Evolutionary conservation across 2,113 vertebrate species (phyloP), one percentile per base, ranked within the genome.

Genomic region (Anthoscopus minutus): DNA sequence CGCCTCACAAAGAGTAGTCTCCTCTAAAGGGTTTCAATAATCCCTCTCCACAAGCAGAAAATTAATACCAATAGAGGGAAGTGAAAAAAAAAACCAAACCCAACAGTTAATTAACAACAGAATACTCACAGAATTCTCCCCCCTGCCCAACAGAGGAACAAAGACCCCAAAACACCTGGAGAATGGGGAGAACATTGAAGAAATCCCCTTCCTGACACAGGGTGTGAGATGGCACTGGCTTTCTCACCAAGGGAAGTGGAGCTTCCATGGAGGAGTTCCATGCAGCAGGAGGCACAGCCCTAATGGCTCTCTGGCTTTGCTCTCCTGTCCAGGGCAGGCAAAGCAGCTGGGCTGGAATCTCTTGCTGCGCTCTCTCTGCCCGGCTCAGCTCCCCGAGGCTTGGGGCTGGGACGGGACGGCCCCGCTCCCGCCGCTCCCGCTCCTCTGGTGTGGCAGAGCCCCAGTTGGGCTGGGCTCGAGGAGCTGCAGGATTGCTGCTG

Each of bases 351-450:
- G 11, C 23, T 15, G 24, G 33, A 47, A 12, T 47, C 33, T 67
- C 65, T 47, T 47, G 64, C 31, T 66, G 44, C 25, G 44, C 44
- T 25, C n/a, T 25, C 64, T 47, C 23, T 47, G 44, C 64, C 64
- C 12, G 3, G 44, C 42, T 66, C 2, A 1, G 64, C 44, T 47
- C 23, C 31, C 23, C 3, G 6, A 47, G 64, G 33, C 44, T 47
- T 24, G 23, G 65, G 33, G 44, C 65, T 47, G 64, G 44, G n/a
- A 66, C 8, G 3, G 64, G 42, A n/a, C 6, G 2, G 64, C 22
- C 64, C 42, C 4, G 0, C 15, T 57, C 33, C 33, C 6, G 3
- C 54, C 4, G 8, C 8, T n/a, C 12, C 20, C 9, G 2, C 56
- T 45, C 31, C 62, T 24, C 21, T n/a, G 64, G 22, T 45, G 31